Evolutionary conservation across 2,797 vertebrate species (phyloP).

Genomic region (Hapalemur alaotrensis): DNA sequence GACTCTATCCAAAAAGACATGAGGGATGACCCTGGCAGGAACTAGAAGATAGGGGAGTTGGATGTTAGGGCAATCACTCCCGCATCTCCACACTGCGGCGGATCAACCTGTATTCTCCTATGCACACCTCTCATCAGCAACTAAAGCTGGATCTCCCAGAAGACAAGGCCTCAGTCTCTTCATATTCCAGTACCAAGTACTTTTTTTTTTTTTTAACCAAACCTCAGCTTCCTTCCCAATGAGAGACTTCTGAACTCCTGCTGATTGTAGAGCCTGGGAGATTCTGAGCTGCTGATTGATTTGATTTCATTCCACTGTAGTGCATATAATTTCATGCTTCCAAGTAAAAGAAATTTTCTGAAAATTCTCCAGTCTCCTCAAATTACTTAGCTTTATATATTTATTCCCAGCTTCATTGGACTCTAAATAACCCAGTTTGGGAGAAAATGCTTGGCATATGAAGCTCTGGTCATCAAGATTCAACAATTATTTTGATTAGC

Average conservation of each 20-base stretch:
- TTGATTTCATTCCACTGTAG: constrained; percentile 65
- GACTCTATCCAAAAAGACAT: background rate
- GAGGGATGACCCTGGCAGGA: background rate
- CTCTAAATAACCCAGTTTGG: constrained; percentile 67
- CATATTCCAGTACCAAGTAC: background rate
- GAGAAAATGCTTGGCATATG: constrained; percentile 54
- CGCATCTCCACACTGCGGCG: background rate
- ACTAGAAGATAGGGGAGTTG: no score
- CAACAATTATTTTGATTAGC: constrained; percentile 69
- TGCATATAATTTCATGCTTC: constrained; percentile 72
- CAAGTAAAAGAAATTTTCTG: constrained; percentile 70
- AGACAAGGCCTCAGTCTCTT: background rate
- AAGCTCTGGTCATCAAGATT: constrained; percentile 60
- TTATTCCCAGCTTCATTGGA: constrained; percentile 66
- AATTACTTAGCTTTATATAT: constrained; percentile 72
- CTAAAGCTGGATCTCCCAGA: background rate
- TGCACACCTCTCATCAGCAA: background rate
- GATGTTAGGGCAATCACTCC: background rate
- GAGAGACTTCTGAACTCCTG: background rate
- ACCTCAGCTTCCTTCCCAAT: background rate
- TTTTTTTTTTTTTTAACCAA: background rate
- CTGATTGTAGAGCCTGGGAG: constrained; percentile 56
- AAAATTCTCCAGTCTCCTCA: constrained; percentile 63
- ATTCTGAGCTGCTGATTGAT: constrained; percentile 61
- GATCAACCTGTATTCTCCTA: background rate